Base-by-base conservation (phyloP, 2,797 vertebrate genomes). In the Pterois miles region DNA sequence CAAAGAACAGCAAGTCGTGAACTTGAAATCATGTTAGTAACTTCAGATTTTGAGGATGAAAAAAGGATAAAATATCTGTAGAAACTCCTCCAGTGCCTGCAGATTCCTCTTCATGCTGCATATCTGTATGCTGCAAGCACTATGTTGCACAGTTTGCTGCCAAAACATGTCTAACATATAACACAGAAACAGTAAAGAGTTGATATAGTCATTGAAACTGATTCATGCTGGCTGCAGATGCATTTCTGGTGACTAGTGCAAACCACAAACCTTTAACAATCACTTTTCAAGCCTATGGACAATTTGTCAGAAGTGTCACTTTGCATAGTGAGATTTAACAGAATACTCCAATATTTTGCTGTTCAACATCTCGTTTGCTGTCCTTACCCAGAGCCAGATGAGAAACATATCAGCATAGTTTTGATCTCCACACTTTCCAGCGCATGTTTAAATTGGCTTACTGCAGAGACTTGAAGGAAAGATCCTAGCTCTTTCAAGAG, bases 401-500 rank as follows among this genome's bases (percentile, higher is more conserved):
- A 54, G 46, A 29, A 57, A 40, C n/a, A n/a, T n/a, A 16, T 43
- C 33, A 14, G 27, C 40, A 27, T 50, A 8, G 5, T 33, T 64
- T 40, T 64, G 34, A 36, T 50, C 43, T 38, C 34, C n/a, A 43
- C 7, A 2, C 48, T 80, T 60, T 79, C 14, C 40, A 52, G 31
- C 11, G 7, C 46, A 46, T 70, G 60, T 87, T 86, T 72, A 25
- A 36, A 48, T 76, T 31, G 12, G 46, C 36, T 62, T n/a, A 67
- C 64, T 76, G 87, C 71, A 87, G 66, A 87, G 68, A 27, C 46
- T n/a, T 56, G 2, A 40, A 56, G 71, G 34, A 77, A 74, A 81
- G 8, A 74, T 52, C 20, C 25, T 20, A 4, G 23, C 54, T 77
- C 68, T 86, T 57, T 79, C 2, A 50, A 67, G 33, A 73, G 33